These are phyloP conservation scores for Arizona elegans DNA, from an alignment of 2,113 vertebrate genomes.

Conservation along the genomic window DNA sequence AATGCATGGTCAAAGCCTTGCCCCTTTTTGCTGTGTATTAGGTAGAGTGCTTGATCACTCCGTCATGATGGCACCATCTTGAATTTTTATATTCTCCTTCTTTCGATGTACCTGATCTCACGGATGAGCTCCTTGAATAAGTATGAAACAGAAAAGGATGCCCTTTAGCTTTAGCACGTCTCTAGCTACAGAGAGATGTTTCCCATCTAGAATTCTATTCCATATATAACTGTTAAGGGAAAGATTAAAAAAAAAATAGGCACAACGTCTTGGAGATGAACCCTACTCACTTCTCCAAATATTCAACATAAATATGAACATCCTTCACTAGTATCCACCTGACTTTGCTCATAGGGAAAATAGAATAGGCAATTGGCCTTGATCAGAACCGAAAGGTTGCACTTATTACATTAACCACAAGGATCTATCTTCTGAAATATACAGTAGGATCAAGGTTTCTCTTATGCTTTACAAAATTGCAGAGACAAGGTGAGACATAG, in stretches of 20 bases:
- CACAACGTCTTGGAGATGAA: not conserved
- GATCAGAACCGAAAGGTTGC: not conserved
- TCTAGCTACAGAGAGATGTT: not conserved
- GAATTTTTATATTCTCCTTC: not conserved
- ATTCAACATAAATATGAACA: not conserved
- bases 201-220: not conserved
- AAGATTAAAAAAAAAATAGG: not conserved
- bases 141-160: not conserved
- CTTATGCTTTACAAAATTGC: not conserved
- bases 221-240: too few relatives aligned
- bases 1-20: not conserved
- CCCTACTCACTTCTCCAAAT: not conserved
- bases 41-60: not conserved
- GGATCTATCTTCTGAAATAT: not conserved
- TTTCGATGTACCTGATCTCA: not conserved
- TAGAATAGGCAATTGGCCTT: not conserved
- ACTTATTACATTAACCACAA: not conserved
- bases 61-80: not conserved
- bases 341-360: not conserved
- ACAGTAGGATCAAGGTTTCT: not conserved
- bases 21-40: not conserved
- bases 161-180: not conserved
- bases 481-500: not conserved
- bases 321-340: not conserved
- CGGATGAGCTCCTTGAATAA: not conserved